Percentiles rank a stretch among this genome's conserved stretches.
phyloP scores from a whole-genome alignment of 2,113 vertebrate genomes.

The Anoura caudifer region DNA sequence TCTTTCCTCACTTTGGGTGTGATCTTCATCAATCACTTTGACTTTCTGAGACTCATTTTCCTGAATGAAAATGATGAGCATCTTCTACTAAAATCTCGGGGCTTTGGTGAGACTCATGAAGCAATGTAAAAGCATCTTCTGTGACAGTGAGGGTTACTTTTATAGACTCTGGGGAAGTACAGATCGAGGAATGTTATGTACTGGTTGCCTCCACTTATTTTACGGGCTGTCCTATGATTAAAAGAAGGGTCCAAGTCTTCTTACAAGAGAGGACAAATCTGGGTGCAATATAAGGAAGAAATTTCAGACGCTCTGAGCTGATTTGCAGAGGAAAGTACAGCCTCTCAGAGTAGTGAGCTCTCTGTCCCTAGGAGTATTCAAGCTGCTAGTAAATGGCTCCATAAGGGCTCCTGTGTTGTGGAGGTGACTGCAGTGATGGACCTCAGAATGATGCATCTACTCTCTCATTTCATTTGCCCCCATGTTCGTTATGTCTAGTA shows the following conservation, averaged over 20 bases:
- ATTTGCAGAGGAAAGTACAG: background rate
- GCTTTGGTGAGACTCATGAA: background rate
- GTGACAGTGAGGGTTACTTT: background rate
- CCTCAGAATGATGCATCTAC: background rate
- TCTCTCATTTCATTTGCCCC: background rate
- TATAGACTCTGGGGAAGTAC: background rate
- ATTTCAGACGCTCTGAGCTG: background rate
- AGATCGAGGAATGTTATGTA: background rate
- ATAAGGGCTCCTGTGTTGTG: accelerated
- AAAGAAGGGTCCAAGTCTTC: background rate
- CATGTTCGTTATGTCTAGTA: background rate
- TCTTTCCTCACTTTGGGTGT: background rate
- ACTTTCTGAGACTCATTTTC: background rate
- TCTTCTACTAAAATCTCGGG: background rate
- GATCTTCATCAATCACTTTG: background rate
- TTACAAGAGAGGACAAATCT: background rate
- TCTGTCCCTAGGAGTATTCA: background rate
- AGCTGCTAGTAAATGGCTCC: background rate
- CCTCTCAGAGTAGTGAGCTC: background rate
- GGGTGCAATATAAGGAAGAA: background rate
- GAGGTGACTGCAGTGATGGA: too few species aligned
- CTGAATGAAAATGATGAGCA: background rate
- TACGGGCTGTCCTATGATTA: background rate
- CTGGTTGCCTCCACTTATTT: background rate
- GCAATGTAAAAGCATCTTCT: background rate